Percentiles rank a stretch among this genome's conserved stretches.
Conservation (phyloP, 2,113 vertebrate species). For the Corythoichthys haematopterus region DNA sequence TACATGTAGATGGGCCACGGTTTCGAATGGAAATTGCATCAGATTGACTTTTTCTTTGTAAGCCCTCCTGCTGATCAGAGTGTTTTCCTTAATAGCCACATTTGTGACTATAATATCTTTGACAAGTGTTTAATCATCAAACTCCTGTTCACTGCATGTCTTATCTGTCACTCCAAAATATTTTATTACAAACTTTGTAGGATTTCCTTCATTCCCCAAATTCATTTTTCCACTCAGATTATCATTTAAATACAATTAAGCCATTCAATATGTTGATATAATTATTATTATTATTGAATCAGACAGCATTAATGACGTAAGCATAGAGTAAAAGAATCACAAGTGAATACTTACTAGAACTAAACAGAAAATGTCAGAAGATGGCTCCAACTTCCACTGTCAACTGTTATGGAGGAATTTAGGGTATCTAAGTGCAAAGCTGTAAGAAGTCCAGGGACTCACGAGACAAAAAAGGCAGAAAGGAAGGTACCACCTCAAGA, state of each 20-base stretch:
- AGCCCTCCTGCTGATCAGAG: slow-evolving; percentile 7
- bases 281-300: too few relatives aligned
- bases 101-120: neutral
- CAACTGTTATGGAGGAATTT: neutral
- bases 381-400: neutral
- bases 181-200: neutral
- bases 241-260: neutral
- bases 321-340: neutral
- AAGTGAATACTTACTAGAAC: neutral
- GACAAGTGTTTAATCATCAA: neutral
- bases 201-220: neutral
- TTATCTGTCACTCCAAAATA: neutral
- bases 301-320: neutral
- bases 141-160: neutral
- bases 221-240: neutral
- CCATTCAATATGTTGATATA: neutral
- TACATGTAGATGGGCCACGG: slow-evolving; percentile 1
- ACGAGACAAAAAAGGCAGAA: neutral
- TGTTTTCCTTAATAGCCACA: slow-evolving; percentile 3
- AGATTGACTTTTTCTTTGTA: neutral
- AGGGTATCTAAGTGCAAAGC: neutral
- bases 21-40: slow-evolving; percentile 21
- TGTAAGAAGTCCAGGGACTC: neutral
- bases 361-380: neutral
- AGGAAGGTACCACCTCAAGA: neutral